phyloP scores from a whole-genome alignment of 2,797 vertebrate genomes.

The Gymnothorax reevesii region DNA sequence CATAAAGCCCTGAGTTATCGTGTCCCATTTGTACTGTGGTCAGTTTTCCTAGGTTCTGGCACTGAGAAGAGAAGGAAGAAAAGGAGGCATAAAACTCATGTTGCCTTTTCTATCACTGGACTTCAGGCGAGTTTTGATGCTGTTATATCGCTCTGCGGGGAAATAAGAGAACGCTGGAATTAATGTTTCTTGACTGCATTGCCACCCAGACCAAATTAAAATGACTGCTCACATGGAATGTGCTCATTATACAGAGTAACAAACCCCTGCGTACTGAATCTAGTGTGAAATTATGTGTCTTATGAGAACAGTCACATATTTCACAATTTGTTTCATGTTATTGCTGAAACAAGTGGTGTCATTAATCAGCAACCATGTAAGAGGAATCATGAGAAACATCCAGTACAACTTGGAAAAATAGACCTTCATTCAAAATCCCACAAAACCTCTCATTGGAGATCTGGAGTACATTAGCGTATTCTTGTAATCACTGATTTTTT shows the following conservation, averaged over 20 bases:
- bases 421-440: not conserved
- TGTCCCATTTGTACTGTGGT: slow-evolving; percentile 98
- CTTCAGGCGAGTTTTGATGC: too few species aligned
- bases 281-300: not conserved
- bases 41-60: slow-evolving; percentile 97
- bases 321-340: not conserved
- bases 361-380: not conserved
- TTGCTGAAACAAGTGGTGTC: not conserved
- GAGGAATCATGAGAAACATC: not conserved
- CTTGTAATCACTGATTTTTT: too few species aligned
- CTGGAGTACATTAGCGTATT: too few species aligned
- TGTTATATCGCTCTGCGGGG: not conserved
- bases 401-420: not conserved
- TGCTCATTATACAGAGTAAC: not conserved
- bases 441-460: not conserved
- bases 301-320: not conserved
- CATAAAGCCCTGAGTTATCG: slow-evolving; percentile 95
- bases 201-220: not conserved
- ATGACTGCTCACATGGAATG: not conserved
- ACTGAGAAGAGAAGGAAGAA: slow-evolving; percentile 66
- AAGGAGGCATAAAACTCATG: not conserved
- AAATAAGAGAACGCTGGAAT: not conserved
- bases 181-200: not conserved
- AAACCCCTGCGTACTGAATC: not conserved
- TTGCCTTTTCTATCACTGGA: not conserved